Base-by-base conservation (phyloP, 2,113 vertebrate genomes). In the Tretioscincus oriximinensis region DNA sequence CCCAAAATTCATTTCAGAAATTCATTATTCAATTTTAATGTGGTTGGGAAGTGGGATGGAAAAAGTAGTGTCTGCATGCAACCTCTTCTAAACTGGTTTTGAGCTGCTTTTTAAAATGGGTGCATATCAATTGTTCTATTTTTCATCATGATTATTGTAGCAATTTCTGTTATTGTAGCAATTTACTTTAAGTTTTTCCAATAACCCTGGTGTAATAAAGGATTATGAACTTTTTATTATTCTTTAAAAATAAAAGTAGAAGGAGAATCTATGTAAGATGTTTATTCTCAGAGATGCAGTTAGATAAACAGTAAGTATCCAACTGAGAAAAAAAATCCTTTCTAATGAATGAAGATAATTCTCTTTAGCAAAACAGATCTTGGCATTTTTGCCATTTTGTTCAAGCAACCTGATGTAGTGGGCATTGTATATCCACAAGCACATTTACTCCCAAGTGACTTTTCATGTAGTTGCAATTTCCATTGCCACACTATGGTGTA, bases 401-500 rank as follows among this genome's bases (percentile, higher is more conserved):
- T 75, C 22, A 63, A 22, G n/a, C 35, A 4, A 61, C 74, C 35
- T 16, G 6, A n/a, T 18, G 54, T 28, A 31, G 12, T n/a, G 2
- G 54, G 4, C 4, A 31, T 21, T 45, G 31, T 45, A 61, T 79
- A 21, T 22, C 54, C 61, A 21, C 26, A 54, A 54, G 26, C 12
- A 22, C 18, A 18, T 24, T 79, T 47, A n/a, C 29, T 5, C 29
- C 8, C 4, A 68, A 58, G 51, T 9, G 60, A 78, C 5, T 7
- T 21, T 18, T 31, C 6, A 26, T 29, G 31, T 9, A 29, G 58
- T 35, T 58, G 22, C 26, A n/a, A 8, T 76, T 71, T 80, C 29
- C 64, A 66, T 11, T 65, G 11, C 31, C 60, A 49, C 0, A 0
- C 22, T 20, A 0, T 47, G 71, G 22, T 28, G n/a, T 9, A 1